These are phyloP conservation scores for Mechanitis mazaeus DNA, from an alignment of 2,888 invertebrate species.

Conservation along the genomic window DNA sequence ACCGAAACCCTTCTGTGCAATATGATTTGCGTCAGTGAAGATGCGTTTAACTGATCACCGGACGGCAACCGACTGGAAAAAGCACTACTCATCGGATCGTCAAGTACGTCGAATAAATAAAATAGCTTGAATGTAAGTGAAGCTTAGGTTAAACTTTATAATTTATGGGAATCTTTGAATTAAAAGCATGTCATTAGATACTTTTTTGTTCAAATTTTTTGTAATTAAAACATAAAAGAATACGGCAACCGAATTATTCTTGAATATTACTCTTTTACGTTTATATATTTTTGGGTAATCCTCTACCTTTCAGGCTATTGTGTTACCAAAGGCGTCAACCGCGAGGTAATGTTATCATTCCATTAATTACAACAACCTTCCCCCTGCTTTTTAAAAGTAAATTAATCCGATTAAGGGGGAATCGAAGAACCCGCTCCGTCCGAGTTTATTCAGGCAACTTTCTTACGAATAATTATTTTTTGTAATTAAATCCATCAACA, in stretches of 20 bases:
- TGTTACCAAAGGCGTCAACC: constrained; percentile 61
- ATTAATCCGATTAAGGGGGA: constrained; percentile 76
- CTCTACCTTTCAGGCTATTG: constrained; percentile 40
- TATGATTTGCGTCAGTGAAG: constrained; percentile 76
- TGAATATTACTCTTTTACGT: constrained; percentile 19
- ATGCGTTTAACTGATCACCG: constrained; percentile 73
- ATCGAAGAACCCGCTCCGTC: constrained; percentile 74
- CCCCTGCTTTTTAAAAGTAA: constrained; percentile 75
- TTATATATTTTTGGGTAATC: constrained; percentile 31
- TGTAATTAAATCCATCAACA: constrained; percentile 78
- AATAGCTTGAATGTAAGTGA: constrained; percentile 20
- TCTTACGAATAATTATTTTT: constrained; percentile 77
- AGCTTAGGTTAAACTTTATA: not conserved
- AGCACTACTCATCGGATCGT: constrained; percentile 69
- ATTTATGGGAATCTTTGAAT: not conserved
- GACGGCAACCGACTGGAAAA: constrained; percentile 75
- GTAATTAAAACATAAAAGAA: not conserved
- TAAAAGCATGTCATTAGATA: not conserved
- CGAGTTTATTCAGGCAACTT: constrained; percentile 75
- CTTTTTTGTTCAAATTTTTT: too few relatives aligned
- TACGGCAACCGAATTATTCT: not conserved
- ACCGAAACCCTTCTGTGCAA: constrained; percentile 72
- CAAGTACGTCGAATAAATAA: constrained; percentile 34
- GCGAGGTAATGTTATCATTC: constrained; percentile 75
- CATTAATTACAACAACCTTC: constrained; percentile 74